Conservation (phyloP, 2,113 vertebrate genomes). For the Saccopteryx bilineata region DNA sequence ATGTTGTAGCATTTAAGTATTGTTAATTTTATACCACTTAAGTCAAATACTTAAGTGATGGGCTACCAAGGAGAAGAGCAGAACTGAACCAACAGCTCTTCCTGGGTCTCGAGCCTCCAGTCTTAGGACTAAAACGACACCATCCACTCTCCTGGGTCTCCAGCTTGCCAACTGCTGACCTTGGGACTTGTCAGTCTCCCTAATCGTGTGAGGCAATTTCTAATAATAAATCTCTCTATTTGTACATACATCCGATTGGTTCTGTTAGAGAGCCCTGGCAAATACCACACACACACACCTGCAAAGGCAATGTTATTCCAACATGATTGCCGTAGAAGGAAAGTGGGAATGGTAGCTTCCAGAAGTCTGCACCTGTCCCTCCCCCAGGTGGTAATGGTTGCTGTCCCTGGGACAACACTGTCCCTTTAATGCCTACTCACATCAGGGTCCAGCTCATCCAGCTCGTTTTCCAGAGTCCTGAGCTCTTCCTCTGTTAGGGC, state of each 20-base stretch:
- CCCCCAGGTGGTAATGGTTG: background rate
- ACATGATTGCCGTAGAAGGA: background rate
- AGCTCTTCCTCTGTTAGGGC: constrained; percentile 97
- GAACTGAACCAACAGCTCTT: background rate
- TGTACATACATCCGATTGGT: no score
- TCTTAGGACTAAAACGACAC: background rate
- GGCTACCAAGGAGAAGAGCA: background rate
- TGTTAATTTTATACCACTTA: background rate
- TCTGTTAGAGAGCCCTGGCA: background rate
- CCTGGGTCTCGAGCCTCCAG: background rate
- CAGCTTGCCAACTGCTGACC: background rate
- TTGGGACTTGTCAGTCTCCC: background rate
- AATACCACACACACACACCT: background rate
- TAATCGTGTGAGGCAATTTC: background rate
- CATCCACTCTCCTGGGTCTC: background rate
- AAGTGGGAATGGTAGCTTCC: background rate
- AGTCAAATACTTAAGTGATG: background rate
- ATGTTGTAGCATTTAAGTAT: background rate
- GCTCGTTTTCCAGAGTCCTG: constrained; percentile 94
- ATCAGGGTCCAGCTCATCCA: constrained; percentile 98
- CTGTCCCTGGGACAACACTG: rapidly evolving
- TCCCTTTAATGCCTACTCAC: constrained; percentile 88
- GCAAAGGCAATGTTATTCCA: background rate
- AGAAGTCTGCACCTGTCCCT: background rate
- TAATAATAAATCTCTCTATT: background rate